A percentile compares a stretch with the other conserved stretches of the same genome.
Conservation (phyloP, 1,140 invertebrate species). For the Magallana ariakensis region DNA sequence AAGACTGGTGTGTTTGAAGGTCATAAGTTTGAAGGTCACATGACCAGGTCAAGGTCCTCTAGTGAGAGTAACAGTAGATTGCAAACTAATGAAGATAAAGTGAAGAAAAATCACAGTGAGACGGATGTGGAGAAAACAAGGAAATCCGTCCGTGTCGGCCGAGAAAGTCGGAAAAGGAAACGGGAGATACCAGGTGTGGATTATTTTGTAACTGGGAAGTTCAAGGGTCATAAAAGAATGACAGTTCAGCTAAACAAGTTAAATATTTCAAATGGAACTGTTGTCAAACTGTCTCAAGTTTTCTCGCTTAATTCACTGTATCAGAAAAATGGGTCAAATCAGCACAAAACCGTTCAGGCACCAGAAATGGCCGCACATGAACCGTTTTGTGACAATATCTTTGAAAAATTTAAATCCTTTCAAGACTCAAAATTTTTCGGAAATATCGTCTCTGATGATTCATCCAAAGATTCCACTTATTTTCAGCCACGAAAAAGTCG, state of each 20-base stretch:
- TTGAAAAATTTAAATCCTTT: constrained; percentile 40
- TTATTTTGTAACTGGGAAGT: constrained; percentile 73
- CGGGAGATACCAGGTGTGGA: constrained; percentile 62
- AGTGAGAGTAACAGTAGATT: constrained; percentile 12
- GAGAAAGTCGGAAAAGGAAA: constrained; percentile 40
- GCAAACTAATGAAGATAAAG: constrained; percentile 33
- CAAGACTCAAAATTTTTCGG: constrained; percentile 34
- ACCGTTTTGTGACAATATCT: constrained; percentile 30
- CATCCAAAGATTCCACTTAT: constrained; percentile 44
- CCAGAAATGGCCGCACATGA: constrained; percentile 22
- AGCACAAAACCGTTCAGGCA: constrained; percentile 28
- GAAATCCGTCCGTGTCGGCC: not conserved
- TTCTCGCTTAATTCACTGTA: constrained; percentile 37
- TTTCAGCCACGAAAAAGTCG: constrained; percentile 34
- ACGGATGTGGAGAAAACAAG: constrained; percentile 20
- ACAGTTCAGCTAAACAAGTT: constrained; percentile 64
- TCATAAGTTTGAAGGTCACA: constrained; percentile 22
- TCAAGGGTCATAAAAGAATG: constrained; percentile 71
- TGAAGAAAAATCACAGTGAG: constrained; percentile 16
- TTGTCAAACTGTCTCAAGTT: constrained; percentile 61
- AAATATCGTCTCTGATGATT: constrained; percentile 34
- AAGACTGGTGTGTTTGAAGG: constrained; percentile 17
- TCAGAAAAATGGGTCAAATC: constrained; percentile 30
- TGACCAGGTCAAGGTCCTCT: constrained; percentile 33
- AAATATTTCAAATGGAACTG: constrained; percentile 54